phyloP scores from a whole-genome alignment of 2,797 vertebrate species.

The Sciurus carolinensis region DNA sequence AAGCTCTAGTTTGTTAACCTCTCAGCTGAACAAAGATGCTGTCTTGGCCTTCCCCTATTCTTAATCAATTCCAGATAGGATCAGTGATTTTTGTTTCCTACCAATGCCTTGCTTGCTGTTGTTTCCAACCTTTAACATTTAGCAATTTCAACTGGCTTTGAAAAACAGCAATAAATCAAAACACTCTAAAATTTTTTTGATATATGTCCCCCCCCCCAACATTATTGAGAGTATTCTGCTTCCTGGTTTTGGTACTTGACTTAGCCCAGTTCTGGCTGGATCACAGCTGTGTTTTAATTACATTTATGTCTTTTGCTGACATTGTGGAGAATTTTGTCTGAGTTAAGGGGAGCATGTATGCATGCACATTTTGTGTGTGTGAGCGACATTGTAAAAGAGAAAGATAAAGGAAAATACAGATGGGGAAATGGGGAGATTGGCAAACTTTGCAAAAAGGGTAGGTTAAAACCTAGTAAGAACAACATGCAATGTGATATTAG shows the following conservation, averaged over 20 bases:
- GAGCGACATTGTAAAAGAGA: background rate
- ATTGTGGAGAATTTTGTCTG: background rate
- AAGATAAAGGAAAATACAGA: too few species aligned
- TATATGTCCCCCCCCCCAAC: background rate
- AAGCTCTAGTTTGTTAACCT: background rate
- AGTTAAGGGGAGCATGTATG: background rate
- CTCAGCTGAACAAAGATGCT: background rate
- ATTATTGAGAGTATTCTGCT: background rate
- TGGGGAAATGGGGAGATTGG: background rate
- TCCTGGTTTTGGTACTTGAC: background rate
- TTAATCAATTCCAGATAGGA: background rate
- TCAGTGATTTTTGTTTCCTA: background rate
- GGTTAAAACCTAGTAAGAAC: background rate
- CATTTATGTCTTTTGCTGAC: background rate
- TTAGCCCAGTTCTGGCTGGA: background rate
- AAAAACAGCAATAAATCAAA: constrained; percentile 1
- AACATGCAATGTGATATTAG: background rate
- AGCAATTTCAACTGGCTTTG: background rate
- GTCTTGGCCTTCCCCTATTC: background rate
- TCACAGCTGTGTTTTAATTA: background rate
- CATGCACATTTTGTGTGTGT: background rate
- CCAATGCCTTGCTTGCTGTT: background rate
- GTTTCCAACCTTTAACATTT: background rate
- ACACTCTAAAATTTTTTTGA: background rate
- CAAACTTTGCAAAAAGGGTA: background rate